phyloP scores from a whole-genome alignment of 2,797 vertebrate genomes.

The Oreochromis grahami region DNA sequence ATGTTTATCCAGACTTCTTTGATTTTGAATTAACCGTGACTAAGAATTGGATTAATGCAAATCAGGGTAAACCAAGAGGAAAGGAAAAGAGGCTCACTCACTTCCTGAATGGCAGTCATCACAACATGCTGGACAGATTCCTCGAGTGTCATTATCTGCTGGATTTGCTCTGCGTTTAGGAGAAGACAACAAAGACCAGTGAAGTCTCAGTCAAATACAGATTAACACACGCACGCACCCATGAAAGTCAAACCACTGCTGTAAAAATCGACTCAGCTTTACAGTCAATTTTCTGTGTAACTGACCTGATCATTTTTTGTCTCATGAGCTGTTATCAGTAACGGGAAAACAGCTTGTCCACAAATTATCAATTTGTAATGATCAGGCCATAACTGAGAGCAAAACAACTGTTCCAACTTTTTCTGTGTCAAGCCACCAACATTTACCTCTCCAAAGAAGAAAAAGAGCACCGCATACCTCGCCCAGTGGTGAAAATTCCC shows the following conservation, averaged over 20 bases:
- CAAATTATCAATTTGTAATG: not conserved
- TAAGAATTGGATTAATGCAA: slow-evolving; percentile 42
- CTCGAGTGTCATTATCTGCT: slow-evolving; percentile 90
- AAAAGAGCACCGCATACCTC: not conserved
- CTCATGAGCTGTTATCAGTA: not conserved
- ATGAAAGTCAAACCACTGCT: not conserved
- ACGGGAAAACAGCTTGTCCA: not conserved
- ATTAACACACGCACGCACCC: not conserved
- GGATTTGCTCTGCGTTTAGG: slow-evolving; percentile 83
- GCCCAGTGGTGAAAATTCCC: not conserved
- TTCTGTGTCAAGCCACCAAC: not conserved
- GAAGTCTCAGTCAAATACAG: slow-evolving; percentile 34
- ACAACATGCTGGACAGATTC: slow-evolving; percentile 91
- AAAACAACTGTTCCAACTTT: not conserved
- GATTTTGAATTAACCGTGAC: slow-evolving; percentile 43
- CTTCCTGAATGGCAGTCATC: slow-evolving; percentile 93
- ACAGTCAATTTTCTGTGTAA: not conserved
- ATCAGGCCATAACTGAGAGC: not conserved
- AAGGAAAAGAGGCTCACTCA: slow-evolving; percentile 56
- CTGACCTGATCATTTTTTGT: not conserved
- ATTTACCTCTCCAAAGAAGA: not conserved
- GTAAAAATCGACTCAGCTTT: not conserved
- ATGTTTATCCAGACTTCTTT: slow-evolving; percentile 28
- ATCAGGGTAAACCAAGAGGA: not conserved
- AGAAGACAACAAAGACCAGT: slow-evolving; percentile 12